Evolutionary conservation across 1,140 invertebrate species (phyloP).

Genomic region (Eubasilissa regina): DNA sequence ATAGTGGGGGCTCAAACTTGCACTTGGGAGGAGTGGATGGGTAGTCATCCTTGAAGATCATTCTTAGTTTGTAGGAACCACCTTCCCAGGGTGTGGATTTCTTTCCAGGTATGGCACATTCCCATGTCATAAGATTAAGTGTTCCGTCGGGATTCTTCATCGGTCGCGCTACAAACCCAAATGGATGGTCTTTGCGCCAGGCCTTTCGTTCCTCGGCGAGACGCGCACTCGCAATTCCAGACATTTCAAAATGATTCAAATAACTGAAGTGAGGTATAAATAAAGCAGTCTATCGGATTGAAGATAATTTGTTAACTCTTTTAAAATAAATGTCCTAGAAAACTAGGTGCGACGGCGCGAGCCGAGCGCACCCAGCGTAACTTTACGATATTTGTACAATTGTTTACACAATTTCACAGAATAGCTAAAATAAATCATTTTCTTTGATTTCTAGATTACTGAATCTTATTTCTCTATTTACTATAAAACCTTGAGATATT

Average conservation of each 20-base stretch:
- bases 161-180: slow-evolving; percentile 97
- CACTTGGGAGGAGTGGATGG: slow-evolving; percentile 99
- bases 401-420: too few species aligned
- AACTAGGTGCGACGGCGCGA: too few species aligned
- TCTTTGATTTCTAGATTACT: too few species aligned
- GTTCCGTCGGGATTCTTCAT: slow-evolving; percentile 97
- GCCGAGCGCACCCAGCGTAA: too few species aligned
- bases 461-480: too few species aligned
- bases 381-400: too few species aligned
- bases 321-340: slow-evolving; percentile 13
- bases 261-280: slow-evolving; percentile 6
- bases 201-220: slow-evolving; percentile 98
- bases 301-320: slow-evolving; percentile 4
- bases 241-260: slow-evolving; percentile 77
- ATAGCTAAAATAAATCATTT: too few species aligned
- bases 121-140: slow-evolving; percentile 99
- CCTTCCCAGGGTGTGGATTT: slow-evolving; percentile 99
- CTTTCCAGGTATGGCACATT: slow-evolving; percentile 99
- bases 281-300: not conserved
- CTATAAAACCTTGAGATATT: too few species aligned
- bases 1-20: slow-evolving; percentile 99
- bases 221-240: slow-evolving; percentile 95
- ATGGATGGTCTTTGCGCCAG: slow-evolving; percentile 99
- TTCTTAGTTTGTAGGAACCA: slow-evolving; percentile 95
- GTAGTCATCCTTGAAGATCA: slow-evolving; percentile 99